Evolutionary conservation across 2,797 vertebrate genomes (phyloP).

Genomic region (Cryptoprocta ferox): DNA sequence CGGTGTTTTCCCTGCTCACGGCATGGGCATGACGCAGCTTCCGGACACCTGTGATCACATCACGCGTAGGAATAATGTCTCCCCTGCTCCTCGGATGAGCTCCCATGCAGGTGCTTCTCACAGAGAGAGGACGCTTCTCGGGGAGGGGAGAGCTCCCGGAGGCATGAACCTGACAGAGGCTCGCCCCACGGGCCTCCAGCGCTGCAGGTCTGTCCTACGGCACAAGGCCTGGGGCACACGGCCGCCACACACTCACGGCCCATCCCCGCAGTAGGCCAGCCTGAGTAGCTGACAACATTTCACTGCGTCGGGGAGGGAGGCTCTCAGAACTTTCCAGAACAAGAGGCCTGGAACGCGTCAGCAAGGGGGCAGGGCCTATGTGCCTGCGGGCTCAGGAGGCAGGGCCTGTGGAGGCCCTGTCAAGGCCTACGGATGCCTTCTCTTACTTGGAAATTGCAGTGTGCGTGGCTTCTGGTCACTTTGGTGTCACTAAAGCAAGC

Average conservation of each 20-base stretch:
- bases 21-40: no score
- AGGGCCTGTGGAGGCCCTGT: slow-evolving; percentile 32
- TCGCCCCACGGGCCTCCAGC: neutral
- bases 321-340: slow-evolving; percentile 82
- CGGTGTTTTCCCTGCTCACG: no score
- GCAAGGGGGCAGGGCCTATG: slow-evolving; percentile 76
- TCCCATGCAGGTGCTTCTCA: no score
- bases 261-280: neutral
- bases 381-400: neutral
- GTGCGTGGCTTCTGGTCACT: fast-evolving
- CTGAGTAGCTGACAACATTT: no score
- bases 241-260: fast-evolving
- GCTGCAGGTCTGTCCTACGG: fast-evolving
- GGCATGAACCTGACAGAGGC: neutral
- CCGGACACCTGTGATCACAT: fast-evolving
- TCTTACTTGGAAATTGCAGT: neutral
- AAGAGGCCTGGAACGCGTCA: slow-evolving; percentile 78
- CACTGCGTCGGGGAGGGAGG: slow-evolving; percentile 82
- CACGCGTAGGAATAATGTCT: neutral
- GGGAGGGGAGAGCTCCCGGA: neutral
- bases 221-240: neutral
- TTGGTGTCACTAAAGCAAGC: neutral
- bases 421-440: neutral
- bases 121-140: no score
- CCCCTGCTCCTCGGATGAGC: neutral